These are phyloP conservation scores for Dione vanillae DNA, from an alignment of 2,888 invertebrate species.

Conservation along the genomic window DNA sequence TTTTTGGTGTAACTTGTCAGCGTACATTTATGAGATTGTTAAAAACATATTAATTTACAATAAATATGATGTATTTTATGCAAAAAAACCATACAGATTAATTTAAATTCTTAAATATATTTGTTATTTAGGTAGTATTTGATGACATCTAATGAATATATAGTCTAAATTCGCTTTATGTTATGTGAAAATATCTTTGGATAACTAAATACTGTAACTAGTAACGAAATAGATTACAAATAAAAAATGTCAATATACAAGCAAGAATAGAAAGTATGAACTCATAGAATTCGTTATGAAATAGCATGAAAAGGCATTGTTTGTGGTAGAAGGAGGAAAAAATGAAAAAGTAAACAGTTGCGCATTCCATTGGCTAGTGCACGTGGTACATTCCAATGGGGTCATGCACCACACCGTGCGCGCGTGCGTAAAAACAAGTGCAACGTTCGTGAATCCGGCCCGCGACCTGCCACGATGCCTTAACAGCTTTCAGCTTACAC, in stretches of 20 bases:
- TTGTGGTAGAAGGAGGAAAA: slow-evolving; percentile 71
- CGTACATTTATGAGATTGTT: no score
- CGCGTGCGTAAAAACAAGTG: slow-evolving; percentile 79
- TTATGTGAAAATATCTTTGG: neutral
- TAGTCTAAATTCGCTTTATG: neutral
- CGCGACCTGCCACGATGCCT: slow-evolving; percentile 32
- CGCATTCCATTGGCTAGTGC: slow-evolving; percentile 81
- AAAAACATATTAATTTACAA: no score
- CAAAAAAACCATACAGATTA: neutral
- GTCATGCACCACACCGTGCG: slow-evolving; percentile 79
- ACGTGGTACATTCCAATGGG: slow-evolving; percentile 82
- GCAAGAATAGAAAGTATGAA: slow-evolving; percentile 46
- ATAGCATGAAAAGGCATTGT: slow-evolving; percentile 79
- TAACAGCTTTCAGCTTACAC: slow-evolving; percentile 33
- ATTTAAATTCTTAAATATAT: neutral
- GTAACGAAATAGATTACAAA: slow-evolving; percentile 30
- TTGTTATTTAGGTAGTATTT: neutral
- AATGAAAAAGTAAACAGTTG: slow-evolving; percentile 82
- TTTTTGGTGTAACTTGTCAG: neutral
- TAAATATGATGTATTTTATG: no score
- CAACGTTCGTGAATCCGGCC: slow-evolving; percentile 57
- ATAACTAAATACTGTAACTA: slow-evolving; percentile 9
- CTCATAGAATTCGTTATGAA: slow-evolving; percentile 76
- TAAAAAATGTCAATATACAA: slow-evolving; percentile 41
- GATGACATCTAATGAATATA: neutral